A percentile compares a stretch with the other conserved stretches of the same genome.
phyloP scores from a whole-genome alignment of 2,113 vertebrate species.

The Genyomyrus donnyi region DNA sequence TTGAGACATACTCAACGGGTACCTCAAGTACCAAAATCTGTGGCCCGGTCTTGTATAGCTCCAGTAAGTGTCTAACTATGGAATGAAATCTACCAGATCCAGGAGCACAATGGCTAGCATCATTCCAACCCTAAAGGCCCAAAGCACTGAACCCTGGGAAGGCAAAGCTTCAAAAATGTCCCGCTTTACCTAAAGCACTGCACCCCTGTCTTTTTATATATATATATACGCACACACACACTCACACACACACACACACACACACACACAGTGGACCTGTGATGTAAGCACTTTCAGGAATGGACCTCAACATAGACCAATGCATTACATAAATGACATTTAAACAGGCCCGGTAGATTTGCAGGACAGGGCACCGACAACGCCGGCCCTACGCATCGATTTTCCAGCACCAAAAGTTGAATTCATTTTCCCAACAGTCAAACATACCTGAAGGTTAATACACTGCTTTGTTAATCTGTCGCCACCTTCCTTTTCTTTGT shows the following conservation, averaged over 20 bases:
- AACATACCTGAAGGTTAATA: slow-evolving; percentile 55
- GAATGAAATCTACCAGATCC: not conserved
- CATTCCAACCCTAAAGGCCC: not conserved
- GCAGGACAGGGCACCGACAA: slow-evolving; percentile 60
- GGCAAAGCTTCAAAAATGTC: not conserved
- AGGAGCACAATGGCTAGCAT: not conserved
- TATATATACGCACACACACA: slow-evolving; percentile 31
- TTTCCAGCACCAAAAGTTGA: slow-evolving; percentile 48
- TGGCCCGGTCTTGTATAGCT: not conserved
- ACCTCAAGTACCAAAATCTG: not conserved
- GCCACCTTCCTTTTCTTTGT: slow-evolving; percentile 19
- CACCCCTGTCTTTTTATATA: not conserved
- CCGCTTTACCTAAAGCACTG: not conserved
- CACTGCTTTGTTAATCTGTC: slow-evolving; percentile 60
- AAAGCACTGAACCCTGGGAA: not conserved
- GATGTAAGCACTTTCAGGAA: slow-evolving; percentile 31
- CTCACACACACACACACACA: slow-evolving; percentile 30
- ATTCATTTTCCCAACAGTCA: slow-evolving; percentile 69
- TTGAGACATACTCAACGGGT: not conserved
- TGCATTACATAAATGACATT: slow-evolving; percentile 55
- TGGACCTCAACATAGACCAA: slow-evolving; percentile 31
- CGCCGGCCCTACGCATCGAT: slow-evolving; percentile 60
- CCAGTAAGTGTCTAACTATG: not conserved
- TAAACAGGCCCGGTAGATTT: slow-evolving; percentile 53
- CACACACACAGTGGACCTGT: slow-evolving; percentile 21